A percentile compares a stretch with the other conserved stretches of the same genome.
Evolutionary conservation across 2,797 vertebrate species (phyloP).

Genomic region (Harpagifer antarcticus): DNA sequence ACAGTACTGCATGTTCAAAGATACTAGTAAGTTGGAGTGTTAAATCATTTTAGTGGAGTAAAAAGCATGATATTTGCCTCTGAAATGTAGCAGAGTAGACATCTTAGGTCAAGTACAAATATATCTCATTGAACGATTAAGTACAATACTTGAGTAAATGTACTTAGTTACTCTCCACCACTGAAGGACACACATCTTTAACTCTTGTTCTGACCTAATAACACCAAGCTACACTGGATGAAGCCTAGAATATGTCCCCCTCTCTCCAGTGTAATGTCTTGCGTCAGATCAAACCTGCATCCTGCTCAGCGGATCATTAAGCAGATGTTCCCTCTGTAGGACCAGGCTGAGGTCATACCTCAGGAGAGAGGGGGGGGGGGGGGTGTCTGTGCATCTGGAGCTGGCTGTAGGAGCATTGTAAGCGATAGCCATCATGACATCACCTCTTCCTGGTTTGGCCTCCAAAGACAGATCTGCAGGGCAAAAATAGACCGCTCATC

Average conservation of each 20-base stretch:
- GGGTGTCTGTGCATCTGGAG: constrained; percentile 77
- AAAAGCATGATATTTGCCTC: no score
- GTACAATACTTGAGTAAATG: no score
- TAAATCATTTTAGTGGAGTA: no score
- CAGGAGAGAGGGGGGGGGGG: constrained; percentile 79
- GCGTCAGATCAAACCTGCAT: constrained; percentile 71
- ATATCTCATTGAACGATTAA: no score
- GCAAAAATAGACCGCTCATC: constrained; percentile 81
- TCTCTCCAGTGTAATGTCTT: constrained; percentile 44
- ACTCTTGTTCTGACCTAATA: constrained; percentile 24
- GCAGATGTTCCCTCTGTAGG: constrained; percentile 91
- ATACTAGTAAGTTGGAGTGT: no score
- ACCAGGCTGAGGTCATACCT: constrained; percentile 92
- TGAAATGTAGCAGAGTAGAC: no score
- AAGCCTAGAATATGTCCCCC: background rate
- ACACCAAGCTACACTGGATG: constrained; percentile 3
- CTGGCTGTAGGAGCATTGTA: constrained; percentile 89
- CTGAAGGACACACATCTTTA: background rate
- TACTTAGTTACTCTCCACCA: no score
- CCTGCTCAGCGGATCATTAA: constrained; percentile 76
- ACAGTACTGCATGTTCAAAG: no score
- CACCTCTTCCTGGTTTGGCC: constrained; percentile 93
- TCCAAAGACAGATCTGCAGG: constrained; percentile 82
- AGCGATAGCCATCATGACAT: constrained; percentile 94
- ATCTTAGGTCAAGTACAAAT: no score